Percentiles rank a stretch among this genome's conserved stretches.
phyloP scores from a whole-genome alignment of 2,797 vertebrate species.

The Rallus crepitans region DNA sequence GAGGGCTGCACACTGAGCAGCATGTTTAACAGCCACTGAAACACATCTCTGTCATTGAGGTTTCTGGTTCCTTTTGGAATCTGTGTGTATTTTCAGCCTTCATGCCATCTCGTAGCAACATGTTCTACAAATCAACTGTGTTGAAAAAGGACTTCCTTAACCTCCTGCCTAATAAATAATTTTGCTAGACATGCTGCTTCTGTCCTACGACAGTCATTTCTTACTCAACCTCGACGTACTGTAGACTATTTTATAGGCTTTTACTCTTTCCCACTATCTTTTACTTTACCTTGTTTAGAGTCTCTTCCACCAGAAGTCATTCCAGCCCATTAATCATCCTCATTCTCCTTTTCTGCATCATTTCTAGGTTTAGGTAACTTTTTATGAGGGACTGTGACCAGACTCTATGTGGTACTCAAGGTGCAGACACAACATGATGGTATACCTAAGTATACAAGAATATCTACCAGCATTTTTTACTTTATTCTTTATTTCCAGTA shows the following conservation, averaged over 20 bases:
- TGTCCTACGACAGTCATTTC: neutral
- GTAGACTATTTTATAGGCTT: neutral
- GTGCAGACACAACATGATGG: neutral
- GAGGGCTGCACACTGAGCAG: neutral
- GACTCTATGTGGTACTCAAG: neutral
- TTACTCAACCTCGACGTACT: neutral
- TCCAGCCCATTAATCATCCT: neutral
- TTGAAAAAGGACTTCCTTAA: conserved; percentile 52
- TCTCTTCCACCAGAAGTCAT: neutral
- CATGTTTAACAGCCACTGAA: neutral
- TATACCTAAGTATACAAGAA: neutral
- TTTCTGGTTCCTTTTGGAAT: conserved; percentile 52
- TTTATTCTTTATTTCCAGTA: neutral
- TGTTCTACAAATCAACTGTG: conserved; percentile 28
- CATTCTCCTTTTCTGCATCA: neutral
- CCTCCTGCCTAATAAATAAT: conserved; percentile 1
- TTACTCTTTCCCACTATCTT: neutral
- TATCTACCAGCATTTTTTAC: neutral
- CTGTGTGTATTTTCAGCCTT: conserved; percentile 47
- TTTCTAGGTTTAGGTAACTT: neutral
- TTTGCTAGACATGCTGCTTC: neutral
- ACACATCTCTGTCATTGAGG: neutral
- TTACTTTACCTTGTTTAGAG: neutral
- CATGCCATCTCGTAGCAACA: conserved; percentile 45
- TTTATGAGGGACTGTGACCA: neutral